Percentiles rank a stretch among this genome's conserved stretches.
phyloP scores from a whole-genome alignment of 2,113 vertebrate genomes.

The Rhagologus leucostigma region DNA sequence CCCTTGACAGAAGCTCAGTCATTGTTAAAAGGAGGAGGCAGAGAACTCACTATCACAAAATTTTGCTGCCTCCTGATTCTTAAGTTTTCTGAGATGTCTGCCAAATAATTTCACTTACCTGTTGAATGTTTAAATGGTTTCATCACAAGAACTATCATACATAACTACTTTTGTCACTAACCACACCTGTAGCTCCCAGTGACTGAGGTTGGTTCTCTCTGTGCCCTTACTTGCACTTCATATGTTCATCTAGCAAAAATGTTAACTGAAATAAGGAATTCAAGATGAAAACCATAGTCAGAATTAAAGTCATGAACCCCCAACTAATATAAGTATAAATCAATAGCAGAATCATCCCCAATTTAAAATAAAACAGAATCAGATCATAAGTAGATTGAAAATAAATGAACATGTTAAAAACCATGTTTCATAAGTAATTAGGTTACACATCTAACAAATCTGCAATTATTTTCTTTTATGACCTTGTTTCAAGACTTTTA shows the following conservation, averaged over 20 bases:
- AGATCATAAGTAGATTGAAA: neutral
- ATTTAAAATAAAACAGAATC: neutral
- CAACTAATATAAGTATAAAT: neutral
- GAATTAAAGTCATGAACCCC: neutral
- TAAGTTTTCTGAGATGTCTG: neutral
- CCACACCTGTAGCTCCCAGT: neutral
- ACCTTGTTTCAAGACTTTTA: neutral
- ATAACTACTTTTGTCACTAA: neutral
- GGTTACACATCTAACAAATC: neutral
- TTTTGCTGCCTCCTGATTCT: neutral
- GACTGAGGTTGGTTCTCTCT: neutral
- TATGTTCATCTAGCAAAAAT: neutral
- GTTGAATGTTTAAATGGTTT: neutral
- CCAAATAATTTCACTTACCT: neutral
- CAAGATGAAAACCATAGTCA: neutral
- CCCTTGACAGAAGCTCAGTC: neutral
- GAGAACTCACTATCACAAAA: neutral
- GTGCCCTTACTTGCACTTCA: neutral
- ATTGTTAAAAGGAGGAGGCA: neutral
- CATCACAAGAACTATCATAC: neutral
- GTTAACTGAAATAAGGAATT: neutral
- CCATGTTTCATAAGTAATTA: neutral
- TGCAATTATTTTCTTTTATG: neutral
- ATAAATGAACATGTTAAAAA: neutral
- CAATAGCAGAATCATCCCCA: neutral